Evolutionary conservation across 2,888 invertebrate species (phyloP).

Genomic region (Halocaridina rubra): DNA sequence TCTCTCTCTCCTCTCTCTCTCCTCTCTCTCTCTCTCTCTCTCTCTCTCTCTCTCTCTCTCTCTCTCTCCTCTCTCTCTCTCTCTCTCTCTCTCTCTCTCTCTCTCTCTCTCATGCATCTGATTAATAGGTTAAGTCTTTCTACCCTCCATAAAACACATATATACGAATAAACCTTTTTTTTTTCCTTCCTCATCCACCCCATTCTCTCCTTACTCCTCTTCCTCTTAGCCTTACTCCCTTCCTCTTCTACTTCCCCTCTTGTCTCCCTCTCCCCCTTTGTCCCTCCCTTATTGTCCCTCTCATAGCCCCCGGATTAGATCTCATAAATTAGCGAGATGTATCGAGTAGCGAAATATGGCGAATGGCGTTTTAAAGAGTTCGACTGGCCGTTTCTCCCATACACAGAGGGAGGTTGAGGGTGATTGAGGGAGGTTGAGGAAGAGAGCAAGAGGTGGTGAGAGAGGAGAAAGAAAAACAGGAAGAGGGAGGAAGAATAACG

Average conservation of each 20-base stretch:
- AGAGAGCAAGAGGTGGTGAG: slow-evolving; percentile 11
- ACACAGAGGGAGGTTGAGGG: too few species aligned
- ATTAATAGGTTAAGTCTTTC: background rate
- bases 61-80: background rate
- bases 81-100: background rate
- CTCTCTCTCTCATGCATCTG: background rate
- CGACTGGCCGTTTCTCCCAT: background rate
- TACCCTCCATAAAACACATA: too few species aligned
- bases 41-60: slow-evolving; percentile 10
- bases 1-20: background rate
- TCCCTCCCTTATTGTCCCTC: too few species aligned
- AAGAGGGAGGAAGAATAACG: background rate
- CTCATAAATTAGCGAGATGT: slow-evolving; percentile 29
- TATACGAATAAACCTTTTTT: too few species aligned
- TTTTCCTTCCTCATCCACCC: background rate
- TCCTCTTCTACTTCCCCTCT: background rate
- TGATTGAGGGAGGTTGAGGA: slow-evolving; percentile 6
- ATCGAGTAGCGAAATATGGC: slow-evolving; percentile 10
- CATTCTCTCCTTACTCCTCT: background rate
- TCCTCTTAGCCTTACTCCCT: background rate
- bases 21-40: slow-evolving; percentile 6
- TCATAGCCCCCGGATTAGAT: slow-evolving; percentile 32
- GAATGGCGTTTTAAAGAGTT: background rate
- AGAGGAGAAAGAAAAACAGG: background rate
- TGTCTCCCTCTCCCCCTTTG: background rate